These are phyloP conservation scores for Stylophora pistillata DNA, from an alignment of 64 coral and sea anemone genomes.

Conservation along the genomic window DNA sequence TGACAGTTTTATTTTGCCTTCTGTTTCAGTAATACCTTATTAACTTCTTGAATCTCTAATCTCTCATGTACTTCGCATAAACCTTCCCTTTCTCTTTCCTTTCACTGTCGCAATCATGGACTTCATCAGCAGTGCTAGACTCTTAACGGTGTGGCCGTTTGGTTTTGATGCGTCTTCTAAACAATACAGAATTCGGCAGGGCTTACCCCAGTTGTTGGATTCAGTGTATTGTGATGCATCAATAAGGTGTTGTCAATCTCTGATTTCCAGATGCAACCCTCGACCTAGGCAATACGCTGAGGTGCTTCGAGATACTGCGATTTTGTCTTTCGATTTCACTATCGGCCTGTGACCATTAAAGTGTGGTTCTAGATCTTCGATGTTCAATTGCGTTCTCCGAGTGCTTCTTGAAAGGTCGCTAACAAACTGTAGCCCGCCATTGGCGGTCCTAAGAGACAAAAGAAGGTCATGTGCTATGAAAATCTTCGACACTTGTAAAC, in stretches of 20 bases:
- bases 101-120: constrained; percentile 1
- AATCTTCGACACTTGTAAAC: no score
- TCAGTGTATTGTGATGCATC: neutral
- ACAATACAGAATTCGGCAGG: neutral
- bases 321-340: constrained; percentile 12
- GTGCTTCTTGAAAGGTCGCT: no score
- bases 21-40: constrained; percentile 2
- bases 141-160: neutral
- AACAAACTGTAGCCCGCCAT: no score
- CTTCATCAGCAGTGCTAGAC: neutral
- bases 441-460: no score
- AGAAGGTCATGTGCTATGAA: no score
- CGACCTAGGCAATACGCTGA: neutral
- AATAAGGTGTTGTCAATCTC: neutral
- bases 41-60: neutral
- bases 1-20: neutral
- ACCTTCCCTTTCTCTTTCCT: neutral
- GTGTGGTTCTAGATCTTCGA: no score
- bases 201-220: neutral
- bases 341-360: neutral
- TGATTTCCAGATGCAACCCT: neutral
- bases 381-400: no score
- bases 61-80: neutral
- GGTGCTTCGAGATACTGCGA: neutral
- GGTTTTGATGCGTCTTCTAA: neutral